phyloP scores from a whole-genome alignment of 2,113 vertebrate species.

The Oreochromis aureus region DNA sequence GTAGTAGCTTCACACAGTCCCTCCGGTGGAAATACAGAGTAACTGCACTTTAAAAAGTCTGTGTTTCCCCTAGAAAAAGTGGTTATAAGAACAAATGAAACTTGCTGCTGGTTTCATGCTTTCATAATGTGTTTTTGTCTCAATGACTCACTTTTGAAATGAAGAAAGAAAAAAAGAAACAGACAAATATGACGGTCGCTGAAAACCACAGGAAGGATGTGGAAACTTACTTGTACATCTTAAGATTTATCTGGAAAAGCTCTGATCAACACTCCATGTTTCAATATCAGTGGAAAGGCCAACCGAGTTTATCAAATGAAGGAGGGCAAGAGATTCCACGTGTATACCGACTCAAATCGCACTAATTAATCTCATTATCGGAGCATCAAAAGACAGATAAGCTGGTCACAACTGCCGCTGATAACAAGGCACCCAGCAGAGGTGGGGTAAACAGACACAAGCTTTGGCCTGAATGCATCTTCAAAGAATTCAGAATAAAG shows the following conservation, averaged over 20 bases:
- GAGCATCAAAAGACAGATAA: conserved; percentile 43
- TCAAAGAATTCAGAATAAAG: not conserved
- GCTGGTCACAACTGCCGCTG: conserved; percentile 28
- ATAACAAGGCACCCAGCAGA: conserved; percentile 38
- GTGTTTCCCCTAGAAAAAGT: not conserved
- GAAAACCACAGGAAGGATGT: conserved; percentile 40
- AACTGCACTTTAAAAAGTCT: not conserved
- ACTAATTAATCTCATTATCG: conserved; percentile 55
- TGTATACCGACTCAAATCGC: not conserved
- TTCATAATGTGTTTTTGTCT: not conserved
- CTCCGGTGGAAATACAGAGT: conserved; percentile 33
- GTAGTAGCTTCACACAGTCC: conserved; percentile 20
- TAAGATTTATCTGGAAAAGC: conserved; percentile 3
- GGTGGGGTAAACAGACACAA: not conserved
- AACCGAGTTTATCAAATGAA: not conserved
- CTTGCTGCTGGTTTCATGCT: not conserved
- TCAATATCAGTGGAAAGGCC: not conserved
- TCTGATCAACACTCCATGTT: not conserved
- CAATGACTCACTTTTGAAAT: not conserved
- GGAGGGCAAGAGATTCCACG: not conserved
- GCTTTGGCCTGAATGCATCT: not conserved
- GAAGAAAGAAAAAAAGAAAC: not conserved
- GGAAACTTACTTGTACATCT: conserved; percentile 2
- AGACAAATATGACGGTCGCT: not conserved
- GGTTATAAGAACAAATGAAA: not conserved